A percentile compares a stretch with the other conserved stretches of the same genome.
Conservation (phyloP, 2,797 vertebrate genomes). For the Mionectes olivaceus region DNA sequence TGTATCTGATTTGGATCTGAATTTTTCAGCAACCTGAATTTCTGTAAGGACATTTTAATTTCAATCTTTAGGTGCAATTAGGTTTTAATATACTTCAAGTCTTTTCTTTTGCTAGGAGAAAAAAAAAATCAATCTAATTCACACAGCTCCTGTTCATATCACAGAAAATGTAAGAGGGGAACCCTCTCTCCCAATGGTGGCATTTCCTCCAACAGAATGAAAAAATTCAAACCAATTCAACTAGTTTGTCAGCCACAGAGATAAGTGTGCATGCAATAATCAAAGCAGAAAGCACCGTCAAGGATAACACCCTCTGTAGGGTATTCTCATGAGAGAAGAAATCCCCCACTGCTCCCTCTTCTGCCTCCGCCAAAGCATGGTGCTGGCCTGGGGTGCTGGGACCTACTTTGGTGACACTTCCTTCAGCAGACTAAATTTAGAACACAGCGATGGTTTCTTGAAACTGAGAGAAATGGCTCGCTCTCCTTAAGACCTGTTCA, state of each 20-base stretch:
- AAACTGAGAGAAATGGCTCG: fast-evolving
- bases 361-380: background rate
- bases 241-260: background rate
- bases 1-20: conserved; percentile 46
- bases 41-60: conserved; percentile 31
- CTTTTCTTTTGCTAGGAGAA: background rate
- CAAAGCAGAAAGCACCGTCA: background rate
- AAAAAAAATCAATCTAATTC: background rate
- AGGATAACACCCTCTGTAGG: background rate
- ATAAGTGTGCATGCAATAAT: background rate
- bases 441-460: background rate
- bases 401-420: background rate
- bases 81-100: conserved; percentile 38
- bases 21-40: conserved; percentile 51
- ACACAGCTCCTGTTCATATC: background rate
- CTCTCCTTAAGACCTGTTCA: background rate
- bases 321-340: background rate
- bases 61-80: conserved; percentile 36
- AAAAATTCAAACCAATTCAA: background rate
- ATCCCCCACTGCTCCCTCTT: background rate
- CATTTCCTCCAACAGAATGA: background rate
- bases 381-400: background rate
- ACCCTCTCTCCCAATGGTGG: background rate
- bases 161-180: background rate
- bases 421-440: background rate